Evolutionary conservation across 2,797 vertebrate genomes (phyloP), one percentile per base, ranked within the genome.

Genomic region (Aplochiton taeniatus): DNA sequence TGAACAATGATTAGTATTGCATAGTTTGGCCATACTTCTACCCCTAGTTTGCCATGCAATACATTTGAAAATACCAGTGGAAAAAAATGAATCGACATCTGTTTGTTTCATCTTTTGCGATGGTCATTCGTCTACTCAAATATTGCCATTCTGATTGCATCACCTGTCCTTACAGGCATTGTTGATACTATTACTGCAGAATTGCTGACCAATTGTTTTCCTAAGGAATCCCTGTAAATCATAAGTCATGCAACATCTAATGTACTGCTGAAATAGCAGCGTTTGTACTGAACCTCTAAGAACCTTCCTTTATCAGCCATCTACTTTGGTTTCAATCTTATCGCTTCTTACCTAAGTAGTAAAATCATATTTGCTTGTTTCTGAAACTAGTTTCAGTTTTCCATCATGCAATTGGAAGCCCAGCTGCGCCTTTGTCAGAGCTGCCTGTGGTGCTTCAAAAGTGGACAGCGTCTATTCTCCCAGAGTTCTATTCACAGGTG

Each of bases 371-470:
- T 13, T 76, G 18, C 52, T 55, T 47, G 18, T 56, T 55, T 47
- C 72, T 31, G 60, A 66, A 31, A 11, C 12, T 20, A 11, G 11
- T 57, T 61, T 54, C 42, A 6, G 53, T 45, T 61, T 59, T 1
- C 52, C 62, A 81, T 70, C 68, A 94, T 94, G 91, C 89, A 79
- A 78, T 49, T 90, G 72, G 83, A 90, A 57, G 86, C 84, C 60
- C 89, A 89, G 45, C 77, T 92, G 69, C 86, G 85, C 45, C 73
- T 93, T 3, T 91, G 87, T 74, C 90, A 87, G 64, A 88, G 73
- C 61, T 92, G 90, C 73, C 54, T 91, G 51, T 85, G 84, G 81
- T 87, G 76, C 78, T 88, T 44, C 68, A 90, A 70, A 69, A 78
- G 70, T 47, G 80, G 84, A 18, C 73, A 79, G 62, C 88, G 90